Evolutionary conservation across 2,113 vertebrate species (phyloP), one percentile per base, ranked within the genome.

Genomic region (Neopipo cinnamomea): DNA sequence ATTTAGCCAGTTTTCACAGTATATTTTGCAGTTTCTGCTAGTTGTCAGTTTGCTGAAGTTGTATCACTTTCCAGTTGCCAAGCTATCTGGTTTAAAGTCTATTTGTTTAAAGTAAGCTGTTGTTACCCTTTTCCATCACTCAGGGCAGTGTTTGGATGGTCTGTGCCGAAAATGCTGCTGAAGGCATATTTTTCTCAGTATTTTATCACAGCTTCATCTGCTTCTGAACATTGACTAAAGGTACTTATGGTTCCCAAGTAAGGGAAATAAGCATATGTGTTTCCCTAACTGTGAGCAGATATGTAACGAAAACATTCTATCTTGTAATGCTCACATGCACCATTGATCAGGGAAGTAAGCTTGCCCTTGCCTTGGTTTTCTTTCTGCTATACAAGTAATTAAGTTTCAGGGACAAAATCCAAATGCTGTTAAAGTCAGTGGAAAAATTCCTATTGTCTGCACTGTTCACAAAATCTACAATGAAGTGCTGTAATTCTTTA

Each of bases 401-500:
- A 80, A 81, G 44, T 89, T 92, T 56, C 74, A 85, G 56, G 55
- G 77, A 91, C 35, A 28, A 75, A 85, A 78, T 93, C 74, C 89
- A 96, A 91, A 52, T 49, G 31, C 46, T 74, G 44, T 89, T 92
- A 55, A 96, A 90, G 31, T 55, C 37, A 87, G 22, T 71, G 44
- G 59, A 88, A 89, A 82, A 85, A 84, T 65, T 95, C n/a, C 35
- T 80, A 1, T 68, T 96, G 75, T 85, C 47, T 94, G 46, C 31
- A 46, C 17, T 31, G n/a, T 47, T 81, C 68, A 93, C 73, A 90
- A 91, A 87, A 95, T 95, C 89, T 81, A 63, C 72, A 68, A 37
- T 35, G 28, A 92, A 89, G 44, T 41, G 70, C 18, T 89, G n/a
- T 93, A 87, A 81, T 89, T 92, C 79, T 93, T 92, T 89, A 89